Evolutionary conservation across 2,113 vertebrate genomes (phyloP), one percentile per base, ranked within the genome.

Genomic region (Cyphomyrus plagiostoma): DNA sequence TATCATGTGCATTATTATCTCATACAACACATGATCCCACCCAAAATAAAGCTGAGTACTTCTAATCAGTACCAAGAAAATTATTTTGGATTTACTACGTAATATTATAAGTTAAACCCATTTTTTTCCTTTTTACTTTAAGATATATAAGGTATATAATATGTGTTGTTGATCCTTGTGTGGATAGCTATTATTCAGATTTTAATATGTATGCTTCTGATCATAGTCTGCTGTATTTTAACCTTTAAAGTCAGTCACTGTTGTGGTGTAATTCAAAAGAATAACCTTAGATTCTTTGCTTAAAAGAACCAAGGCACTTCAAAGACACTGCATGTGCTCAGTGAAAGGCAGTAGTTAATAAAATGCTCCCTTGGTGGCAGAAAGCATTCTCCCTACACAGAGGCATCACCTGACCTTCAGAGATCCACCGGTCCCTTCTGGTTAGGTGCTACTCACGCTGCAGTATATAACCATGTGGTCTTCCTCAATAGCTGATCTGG

Each of bases 261-360:
- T 82, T 82, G 26, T 11, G 56, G 87, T 50, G 17, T 39, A 82
- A 89, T 89, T 89, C 45, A 52, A 23, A 89, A 89, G 70, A 35
- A 82, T 80, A 77, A 89, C 70, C 48, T 89, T 82, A 74, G 3
- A 74, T 56, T 87, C 30, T 35, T 45, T 70, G 58, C 39, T 74
- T 58, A 74, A 70, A 88, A 88, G 58, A 74, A 88, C 21, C 46
- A 10, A 13, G 49, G 86, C 13, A 35, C 88, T 80, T 77, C 88
- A 88, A 88, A 49, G 48, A 26, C 17, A 0, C 30, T 42, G 23
- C n/a, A 42, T 80, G 88, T 80, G 4, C 46, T 23, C n/a, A 35
- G 66, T 82, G 70, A 77, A 82, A 52, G 48, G 45, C 48, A 19
- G 45, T 48, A 48, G 19, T 70, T 49, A 49, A 88, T 49, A 86